Conservation (phyloP, 2,888 invertebrate species). For the Monoplex corrugatus region DNA sequence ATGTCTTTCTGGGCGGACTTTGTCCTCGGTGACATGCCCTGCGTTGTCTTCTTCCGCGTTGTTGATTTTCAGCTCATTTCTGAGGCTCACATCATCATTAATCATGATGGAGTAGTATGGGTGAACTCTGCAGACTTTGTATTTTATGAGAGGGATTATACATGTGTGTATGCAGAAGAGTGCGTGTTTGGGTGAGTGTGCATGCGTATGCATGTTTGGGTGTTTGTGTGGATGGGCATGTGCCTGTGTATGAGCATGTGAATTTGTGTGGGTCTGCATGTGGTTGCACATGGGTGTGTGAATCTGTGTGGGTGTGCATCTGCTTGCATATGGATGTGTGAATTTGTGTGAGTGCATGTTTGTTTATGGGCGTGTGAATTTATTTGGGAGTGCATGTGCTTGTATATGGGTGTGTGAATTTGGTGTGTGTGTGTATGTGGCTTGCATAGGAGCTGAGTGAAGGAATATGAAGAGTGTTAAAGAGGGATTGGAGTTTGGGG, state of each 20-base stretch:
- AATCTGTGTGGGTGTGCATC: not conserved
- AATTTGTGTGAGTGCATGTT: not conserved
- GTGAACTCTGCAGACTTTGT: too few species aligned
- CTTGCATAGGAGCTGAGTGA: not conserved
- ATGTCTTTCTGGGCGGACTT: conserved; percentile 24
- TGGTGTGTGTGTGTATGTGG: not conserved
- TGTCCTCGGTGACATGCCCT: conserved; percentile 13
- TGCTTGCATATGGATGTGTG: not conserved
- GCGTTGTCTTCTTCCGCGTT: conserved; percentile 34
- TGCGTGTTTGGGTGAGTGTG: not conserved
- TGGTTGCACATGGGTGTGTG: not conserved
- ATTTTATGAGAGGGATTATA: too few species aligned
- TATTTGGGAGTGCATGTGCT: not conserved
- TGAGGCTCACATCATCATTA: conserved; percentile 18
- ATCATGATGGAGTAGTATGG: too few species aligned
- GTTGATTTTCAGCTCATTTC: conserved; percentile 27
- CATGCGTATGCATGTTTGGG: not conserved
- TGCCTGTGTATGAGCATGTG: not conserved
- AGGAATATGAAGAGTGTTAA: not conserved
- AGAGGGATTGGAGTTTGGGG: not conserved
- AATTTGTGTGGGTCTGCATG: not conserved
- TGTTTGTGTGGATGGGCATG: not conserved
- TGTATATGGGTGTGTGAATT: not conserved
- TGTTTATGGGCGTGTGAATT: not conserved
- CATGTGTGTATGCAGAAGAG: too few species aligned